Percentiles rank a stretch among this genome's conserved stretches.
These are phyloP conservation scores for Drosophila bipectinata DNA, from an alignment of 1,140 invertebrate genomes.

Conservation along the genomic window DNA sequence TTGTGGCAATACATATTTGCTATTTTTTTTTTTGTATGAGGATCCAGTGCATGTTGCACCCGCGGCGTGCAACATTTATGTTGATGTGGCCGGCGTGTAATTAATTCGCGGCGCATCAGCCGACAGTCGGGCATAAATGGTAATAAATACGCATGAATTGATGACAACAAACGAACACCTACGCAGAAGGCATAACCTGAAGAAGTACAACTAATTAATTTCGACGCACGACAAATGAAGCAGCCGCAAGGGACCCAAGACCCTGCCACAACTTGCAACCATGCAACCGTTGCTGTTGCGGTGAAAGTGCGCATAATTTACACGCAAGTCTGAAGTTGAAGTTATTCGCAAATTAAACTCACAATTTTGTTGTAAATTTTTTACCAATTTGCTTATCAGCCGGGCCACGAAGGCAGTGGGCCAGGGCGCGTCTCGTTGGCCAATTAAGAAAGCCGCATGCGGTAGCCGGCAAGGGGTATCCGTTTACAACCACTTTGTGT, in stretches of 20 bases:
- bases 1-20: neutral
- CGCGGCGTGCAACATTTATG: constrained; percentile 70
- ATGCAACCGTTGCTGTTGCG: constrained; percentile 28
- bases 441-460: constrained; percentile 77
- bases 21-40: no score
- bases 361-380: constrained; percentile 61
- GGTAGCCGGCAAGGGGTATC: constrained; percentile 58
- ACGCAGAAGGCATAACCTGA: constrained; percentile 36
- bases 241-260: constrained; percentile 45
- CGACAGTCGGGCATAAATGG: constrained; percentile 60
- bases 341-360: constrained; percentile 59
- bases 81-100: constrained; percentile 66
- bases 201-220: constrained; percentile 73
- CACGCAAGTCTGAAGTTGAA: constrained; percentile 38
- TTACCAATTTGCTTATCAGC: constrained; percentile 74
- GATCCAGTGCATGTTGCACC: constrained; percentile 38
- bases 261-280: constrained; percentile 14
- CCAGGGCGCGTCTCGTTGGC: constrained; percentile 31
- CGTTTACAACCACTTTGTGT: constrained; percentile 36
- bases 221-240: constrained; percentile 66
- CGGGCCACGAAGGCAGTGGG: constrained; percentile 10
- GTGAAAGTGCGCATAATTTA: constrained; percentile 81
- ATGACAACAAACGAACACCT: constrained; percentile 64
- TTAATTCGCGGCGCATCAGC: constrained; percentile 64
- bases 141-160: constrained; percentile 73